These are phyloP conservation scores for Gadopsis marmoratus DNA, from an alignment of 2,797 vertebrate species.

Conservation along the genomic window DNA sequence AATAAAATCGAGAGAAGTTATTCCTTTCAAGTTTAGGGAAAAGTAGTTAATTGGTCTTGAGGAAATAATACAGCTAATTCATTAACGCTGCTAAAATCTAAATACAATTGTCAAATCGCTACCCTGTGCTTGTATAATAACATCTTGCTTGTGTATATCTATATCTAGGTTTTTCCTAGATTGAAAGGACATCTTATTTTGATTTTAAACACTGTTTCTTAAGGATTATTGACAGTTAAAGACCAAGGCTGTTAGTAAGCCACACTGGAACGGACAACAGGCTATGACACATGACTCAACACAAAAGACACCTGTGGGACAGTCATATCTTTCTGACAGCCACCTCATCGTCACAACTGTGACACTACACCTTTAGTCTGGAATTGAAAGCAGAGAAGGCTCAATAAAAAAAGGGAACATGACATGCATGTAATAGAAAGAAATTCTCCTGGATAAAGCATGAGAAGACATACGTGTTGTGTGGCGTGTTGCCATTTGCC, in stretches of 20 bases:
- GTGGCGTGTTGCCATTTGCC: conserved; percentile 3
- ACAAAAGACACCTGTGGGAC: conserved; percentile 11
- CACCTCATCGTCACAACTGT: conserved; percentile 10
- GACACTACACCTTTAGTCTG: conserved; percentile 5
- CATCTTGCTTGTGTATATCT: background rate
- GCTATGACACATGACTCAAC: conserved; percentile 20
- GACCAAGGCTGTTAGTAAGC: conserved; percentile 1
- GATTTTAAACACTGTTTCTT: background rate
- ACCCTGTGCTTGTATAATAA: background rate
- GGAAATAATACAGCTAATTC: background rate
- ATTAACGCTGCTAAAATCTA: conserved; percentile 9
- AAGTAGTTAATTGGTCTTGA: background rate
- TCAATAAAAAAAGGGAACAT: background rate
- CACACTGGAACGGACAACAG: background rate
- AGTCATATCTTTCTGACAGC: conserved; percentile 19
- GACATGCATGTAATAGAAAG: background rate
- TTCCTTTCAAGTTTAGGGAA: conserved; percentile 2
- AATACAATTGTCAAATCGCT: background rate
- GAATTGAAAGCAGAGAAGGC: background rate
- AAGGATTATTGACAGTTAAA: background rate
- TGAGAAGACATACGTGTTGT: conserved; percentile 10
- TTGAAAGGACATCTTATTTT: background rate
- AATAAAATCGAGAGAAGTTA: conserved; percentile 17
- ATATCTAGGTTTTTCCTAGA: background rate
- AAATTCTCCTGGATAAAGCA: conserved; percentile 25